Evolutionary conservation across 1,140 invertebrate genomes (phyloP), one percentile per base, ranked within the genome.

Genomic region (Melanaphis sacchari): DNA sequence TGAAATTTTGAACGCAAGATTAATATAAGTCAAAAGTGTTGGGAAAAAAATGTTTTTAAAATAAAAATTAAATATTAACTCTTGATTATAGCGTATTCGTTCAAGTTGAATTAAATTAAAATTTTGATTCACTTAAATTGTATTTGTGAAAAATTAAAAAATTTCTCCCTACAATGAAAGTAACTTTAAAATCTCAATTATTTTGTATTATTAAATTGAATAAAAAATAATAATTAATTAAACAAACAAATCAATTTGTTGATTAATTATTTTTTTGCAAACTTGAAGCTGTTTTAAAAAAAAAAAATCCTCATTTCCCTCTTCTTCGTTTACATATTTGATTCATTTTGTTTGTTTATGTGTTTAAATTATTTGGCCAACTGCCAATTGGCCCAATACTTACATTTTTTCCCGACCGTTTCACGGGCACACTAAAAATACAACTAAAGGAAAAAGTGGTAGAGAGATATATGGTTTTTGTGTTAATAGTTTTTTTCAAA

Each of bases 181-280:
- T 54, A 54, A 54, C 49, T 54, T 54, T 21, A n/a, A 54, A 52
- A 4, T 24, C 22, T 89, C 2, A 40, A 54, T 89, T 66, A 43
- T 66, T 38, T 90, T 41, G 46, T 21, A 66, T n/a, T 66, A 90
- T 90, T 26, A 15, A 90, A n/a, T 90, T 90, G 59, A 90, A 59
- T 38, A 49, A 88, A 88, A 36, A 52, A 52, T 24, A 24, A 38
- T 40, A 40, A 84, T 40, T 41, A 31, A 88, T 18, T 4, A 41
- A 40, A 84, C 81, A 38, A 84, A 84, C 82, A 26, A 84, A n/a
- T 24, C 7, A 66, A 90, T 31, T 90, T 15, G 49, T 90, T 31
- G 15, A 43, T 21, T 66, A 90, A 59, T 59, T 40, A 59, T 54
- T 43, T 90, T 90, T 59, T 90, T 66, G 18, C 15, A 21, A 90